phyloP scores from a whole-genome alignment of 2,888 invertebrate species.

The Rugalucina vietnamica region DNA sequence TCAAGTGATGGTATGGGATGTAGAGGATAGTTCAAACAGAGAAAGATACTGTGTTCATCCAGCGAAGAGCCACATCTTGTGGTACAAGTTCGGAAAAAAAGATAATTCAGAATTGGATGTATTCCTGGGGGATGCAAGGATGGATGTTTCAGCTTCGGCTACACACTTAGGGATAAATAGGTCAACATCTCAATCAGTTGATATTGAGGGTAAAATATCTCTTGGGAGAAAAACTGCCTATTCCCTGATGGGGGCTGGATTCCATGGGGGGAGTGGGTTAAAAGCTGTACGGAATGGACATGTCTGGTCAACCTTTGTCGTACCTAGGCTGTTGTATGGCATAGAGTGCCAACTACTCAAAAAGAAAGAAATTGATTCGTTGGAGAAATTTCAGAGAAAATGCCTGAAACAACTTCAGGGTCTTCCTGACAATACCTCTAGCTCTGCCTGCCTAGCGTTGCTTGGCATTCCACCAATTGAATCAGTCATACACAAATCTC shows the following conservation, averaged over 20 bases:
- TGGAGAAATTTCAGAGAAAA: too few species aligned
- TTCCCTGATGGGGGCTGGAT: neutral
- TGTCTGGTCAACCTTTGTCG: neutral
- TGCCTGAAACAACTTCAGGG: too few species aligned
- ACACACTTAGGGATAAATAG: neutral
- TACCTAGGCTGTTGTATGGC: too few species aligned
- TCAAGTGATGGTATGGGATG: slow-evolving; percentile 4
- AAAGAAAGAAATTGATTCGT: too few species aligned
- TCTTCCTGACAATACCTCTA: too few species aligned
- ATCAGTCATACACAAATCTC: too few species aligned
- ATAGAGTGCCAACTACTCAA: too few species aligned
- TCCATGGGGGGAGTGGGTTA: neutral
- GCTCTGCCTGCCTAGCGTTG: too few species aligned
- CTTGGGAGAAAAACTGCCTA: too few species aligned
- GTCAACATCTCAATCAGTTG: neutral
- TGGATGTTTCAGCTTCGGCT: neutral
- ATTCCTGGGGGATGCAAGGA: neutral
- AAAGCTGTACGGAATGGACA: neutral
- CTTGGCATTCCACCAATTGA: too few species aligned
- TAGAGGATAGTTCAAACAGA: neutral
- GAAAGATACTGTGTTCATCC: slow-evolving; percentile 6
- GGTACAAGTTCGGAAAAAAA: neutral
- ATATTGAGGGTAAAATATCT: neutral
- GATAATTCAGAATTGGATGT: neutral
- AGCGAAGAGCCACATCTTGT: neutral